Conservation (phyloP, 2,797 vertebrate genomes). For the Microtus californicus region DNA sequence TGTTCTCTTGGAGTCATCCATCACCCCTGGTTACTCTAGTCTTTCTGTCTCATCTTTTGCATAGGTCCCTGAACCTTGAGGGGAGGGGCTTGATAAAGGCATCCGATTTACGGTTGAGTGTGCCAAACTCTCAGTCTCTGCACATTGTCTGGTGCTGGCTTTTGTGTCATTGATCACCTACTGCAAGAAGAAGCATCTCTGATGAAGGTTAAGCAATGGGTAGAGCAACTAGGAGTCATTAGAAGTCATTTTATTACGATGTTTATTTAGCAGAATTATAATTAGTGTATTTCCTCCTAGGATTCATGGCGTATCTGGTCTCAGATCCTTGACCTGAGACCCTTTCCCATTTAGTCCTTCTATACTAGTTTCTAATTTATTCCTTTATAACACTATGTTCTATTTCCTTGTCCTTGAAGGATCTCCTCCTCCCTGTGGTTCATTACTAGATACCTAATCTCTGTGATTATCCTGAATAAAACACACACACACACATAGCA, state of each 20-base stretch:
- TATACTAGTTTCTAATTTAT: neutral
- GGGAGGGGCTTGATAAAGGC: neutral
- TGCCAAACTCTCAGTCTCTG: neutral
- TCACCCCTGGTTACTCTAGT: too few relatives aligned
- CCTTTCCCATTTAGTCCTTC: neutral
- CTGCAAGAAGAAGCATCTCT: neutral
- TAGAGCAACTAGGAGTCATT: neutral
- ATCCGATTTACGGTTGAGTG: neutral
- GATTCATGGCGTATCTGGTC: neutral
- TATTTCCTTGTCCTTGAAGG: neutral
- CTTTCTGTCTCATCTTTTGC: too few relatives aligned
- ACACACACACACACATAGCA: too few relatives aligned
- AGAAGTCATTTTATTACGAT: neutral
- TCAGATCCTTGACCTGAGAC: neutral
- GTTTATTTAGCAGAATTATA: neutral
- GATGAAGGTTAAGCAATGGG: neutral
- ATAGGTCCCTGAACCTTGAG: neutral
- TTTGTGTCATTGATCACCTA: neutral
- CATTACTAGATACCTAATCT: neutral
- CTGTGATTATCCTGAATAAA: neutral
- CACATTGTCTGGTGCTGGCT: too few relatives aligned
- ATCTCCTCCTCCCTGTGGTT: neutral
- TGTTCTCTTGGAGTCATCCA: neutral
- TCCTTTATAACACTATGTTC: neutral
- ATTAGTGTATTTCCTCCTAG: neutral